A percentile compares a stretch with the other conserved stretches of the same genome.
Evolutionary conservation across 2,888 invertebrate genomes (phyloP).

Genomic region (Axea sp.): DNA sequence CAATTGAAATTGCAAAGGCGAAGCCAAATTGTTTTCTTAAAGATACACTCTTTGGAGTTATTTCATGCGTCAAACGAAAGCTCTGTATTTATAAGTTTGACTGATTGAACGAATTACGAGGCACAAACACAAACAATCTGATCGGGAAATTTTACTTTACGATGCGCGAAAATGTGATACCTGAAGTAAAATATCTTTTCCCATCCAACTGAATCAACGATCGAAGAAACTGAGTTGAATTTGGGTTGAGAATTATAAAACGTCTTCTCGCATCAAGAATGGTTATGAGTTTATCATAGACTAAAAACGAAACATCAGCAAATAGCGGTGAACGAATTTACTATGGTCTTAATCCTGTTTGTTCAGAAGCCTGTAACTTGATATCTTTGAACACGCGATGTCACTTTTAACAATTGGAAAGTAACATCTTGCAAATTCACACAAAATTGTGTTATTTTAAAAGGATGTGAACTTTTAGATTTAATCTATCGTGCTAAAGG

Average conservation of each 20-base stretch:
- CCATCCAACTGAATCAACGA: slow-evolving; percentile 2
- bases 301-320: slow-evolving; percentile 1
- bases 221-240: slow-evolving; percentile 12
- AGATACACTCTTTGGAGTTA: too few species aligned
- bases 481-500: too few species aligned
- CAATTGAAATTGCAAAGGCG: too few species aligned
- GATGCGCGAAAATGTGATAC: slow-evolving; percentile 13
- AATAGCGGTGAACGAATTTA: slow-evolving; percentile 20
- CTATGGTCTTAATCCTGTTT: slow-evolving; percentile 50
- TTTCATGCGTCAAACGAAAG: slow-evolving; percentile 5
- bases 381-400: slow-evolving; percentile 13
- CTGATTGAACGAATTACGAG: slow-evolving; percentile 22
- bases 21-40: too few species aligned
- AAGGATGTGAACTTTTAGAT: too few species aligned
- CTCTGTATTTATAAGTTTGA: slow-evolving; percentile 30
- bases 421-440: too few species aligned
- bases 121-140: slow-evolving; percentile 6
- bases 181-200: slow-evolving; percentile 8
- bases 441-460: too few species aligned
- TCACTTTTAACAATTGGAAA: slow-evolving; percentile 19
- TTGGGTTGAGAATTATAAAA: slow-evolving; percentile 16
- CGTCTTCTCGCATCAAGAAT: background rate
- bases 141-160: slow-evolving; percentile 10
- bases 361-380: slow-evolving; percentile 35
- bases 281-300: slow-evolving; percentile 30